Conservation (phyloP, 2,797 vertebrate species). For the Mus minutoides region DNA sequence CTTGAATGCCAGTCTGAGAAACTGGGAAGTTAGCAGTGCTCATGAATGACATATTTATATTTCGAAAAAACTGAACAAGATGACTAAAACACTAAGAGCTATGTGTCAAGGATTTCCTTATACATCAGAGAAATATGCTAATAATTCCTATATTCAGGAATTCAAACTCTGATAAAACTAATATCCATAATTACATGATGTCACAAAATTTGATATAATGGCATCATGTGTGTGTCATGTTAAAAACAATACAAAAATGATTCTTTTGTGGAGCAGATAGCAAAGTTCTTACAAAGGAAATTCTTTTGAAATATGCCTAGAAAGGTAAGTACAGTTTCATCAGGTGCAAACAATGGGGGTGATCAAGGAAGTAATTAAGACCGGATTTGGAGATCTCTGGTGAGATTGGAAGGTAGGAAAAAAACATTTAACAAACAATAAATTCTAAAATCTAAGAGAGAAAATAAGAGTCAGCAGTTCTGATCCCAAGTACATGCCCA, state of each 20-base stretch:
- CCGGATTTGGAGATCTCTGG: neutral
- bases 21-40: neutral
- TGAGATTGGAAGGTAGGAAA: neutral
- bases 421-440: constrained; percentile 27
- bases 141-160: constrained; percentile 2
- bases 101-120: neutral
- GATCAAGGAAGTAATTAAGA: constrained; percentile 8
- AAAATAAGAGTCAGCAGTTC: constrained; percentile 47
- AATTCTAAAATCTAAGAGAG: constrained; percentile 13
- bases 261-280: neutral
- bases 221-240: neutral
- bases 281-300: constrained; percentile 37
- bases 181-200: neutral
- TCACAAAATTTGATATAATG: constrained; percentile 39
- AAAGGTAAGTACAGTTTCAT: constrained; percentile 12
- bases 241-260: constrained; percentile 57
- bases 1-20: neutral
- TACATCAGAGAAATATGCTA: neutral
- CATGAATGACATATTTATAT: constrained; percentile 32
- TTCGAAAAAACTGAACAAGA: neutral
- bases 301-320: constrained; percentile 20
- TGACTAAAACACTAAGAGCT: constrained; percentile 27
- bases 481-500: constrained; percentile 8
- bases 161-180: constrained; percentile 45
- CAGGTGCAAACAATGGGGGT: neutral